phyloP scores from a whole-genome alignment of 2,888 invertebrate genomes.

The Nomada ruficornis region DNA sequence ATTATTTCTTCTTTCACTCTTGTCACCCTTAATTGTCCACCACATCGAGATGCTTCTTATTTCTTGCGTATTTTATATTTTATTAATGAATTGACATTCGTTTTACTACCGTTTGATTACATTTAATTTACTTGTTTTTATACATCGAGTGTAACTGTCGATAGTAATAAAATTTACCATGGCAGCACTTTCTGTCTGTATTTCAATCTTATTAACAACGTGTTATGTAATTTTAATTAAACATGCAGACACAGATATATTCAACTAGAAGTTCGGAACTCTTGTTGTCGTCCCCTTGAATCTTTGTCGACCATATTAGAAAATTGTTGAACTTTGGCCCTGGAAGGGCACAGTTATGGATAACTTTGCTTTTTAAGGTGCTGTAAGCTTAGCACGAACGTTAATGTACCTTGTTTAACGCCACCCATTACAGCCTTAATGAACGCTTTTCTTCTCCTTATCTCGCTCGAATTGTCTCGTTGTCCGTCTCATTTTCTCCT shows the following conservation, averaged over 20 bases:
- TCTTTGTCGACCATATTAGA: constrained; percentile 43
- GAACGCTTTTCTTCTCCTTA: constrained; percentile 70
- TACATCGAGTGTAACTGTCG: background rate
- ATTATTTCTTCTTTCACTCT: too few relatives aligned
- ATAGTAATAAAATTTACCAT: background rate
- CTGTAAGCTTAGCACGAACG: constrained; percentile 68
- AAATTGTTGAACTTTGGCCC: constrained; percentile 37
- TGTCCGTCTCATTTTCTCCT: constrained; percentile 56
- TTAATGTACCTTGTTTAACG: constrained; percentile 78
- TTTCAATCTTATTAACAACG: background rate
- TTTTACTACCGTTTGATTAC: background rate
- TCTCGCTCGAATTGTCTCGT: constrained; percentile 38
- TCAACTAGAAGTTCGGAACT: background rate
- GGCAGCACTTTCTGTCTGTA: background rate
- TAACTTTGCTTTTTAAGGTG: constrained; percentile 63
- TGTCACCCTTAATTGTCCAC: too few relatives aligned
- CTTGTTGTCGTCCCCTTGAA: constrained; percentile 9
- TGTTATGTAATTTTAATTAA: constrained; percentile 1
- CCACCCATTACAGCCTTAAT: constrained; percentile 77
- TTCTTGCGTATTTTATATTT: too few relatives aligned
- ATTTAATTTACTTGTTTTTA: background rate
- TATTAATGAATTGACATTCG: too few relatives aligned
- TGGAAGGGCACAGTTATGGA: constrained; percentile 32
- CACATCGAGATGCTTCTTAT: too few relatives aligned
- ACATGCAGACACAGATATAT: background rate